phyloP scores from a whole-genome alignment of 2,797 vertebrate genomes.

The Microhierax caerulescens region DNA sequence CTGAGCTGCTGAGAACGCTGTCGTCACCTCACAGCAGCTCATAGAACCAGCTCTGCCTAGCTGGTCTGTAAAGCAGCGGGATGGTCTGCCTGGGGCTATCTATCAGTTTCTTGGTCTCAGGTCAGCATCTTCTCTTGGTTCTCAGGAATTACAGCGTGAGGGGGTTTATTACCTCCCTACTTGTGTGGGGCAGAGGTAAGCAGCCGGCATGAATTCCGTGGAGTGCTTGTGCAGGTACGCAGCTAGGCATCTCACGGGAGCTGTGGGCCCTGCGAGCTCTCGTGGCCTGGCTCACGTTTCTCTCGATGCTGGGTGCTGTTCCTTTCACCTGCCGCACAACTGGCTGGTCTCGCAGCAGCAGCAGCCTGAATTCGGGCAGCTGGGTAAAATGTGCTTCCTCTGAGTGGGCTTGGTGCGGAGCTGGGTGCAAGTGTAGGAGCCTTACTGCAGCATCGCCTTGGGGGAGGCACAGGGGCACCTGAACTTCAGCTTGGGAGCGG shows the following conservation, averaged over 20 bases:
- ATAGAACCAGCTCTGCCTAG: not conserved
- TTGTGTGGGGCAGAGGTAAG: not conserved
- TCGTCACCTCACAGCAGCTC: not conserved
- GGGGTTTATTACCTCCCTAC: not conserved
- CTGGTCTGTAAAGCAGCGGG: not conserved
- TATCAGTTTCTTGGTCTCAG: not conserved
- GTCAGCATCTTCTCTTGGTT: not conserved
- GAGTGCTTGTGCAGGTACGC: not conserved
- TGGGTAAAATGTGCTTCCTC: not conserved
- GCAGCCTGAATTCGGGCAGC: not conserved
- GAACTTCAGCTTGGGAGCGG: not conserved
- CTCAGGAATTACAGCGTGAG: rapidly evolving
- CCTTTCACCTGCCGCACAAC: rapidly evolving
- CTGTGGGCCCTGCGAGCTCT: not conserved
- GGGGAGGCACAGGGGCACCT: too few relatives aligned
- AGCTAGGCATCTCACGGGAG: not conserved
- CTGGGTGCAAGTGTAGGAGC: rapidly evolving
- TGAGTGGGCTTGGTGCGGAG: rapidly evolving
- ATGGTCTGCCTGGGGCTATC: too few relatives aligned
- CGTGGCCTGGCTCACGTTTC: not conserved
- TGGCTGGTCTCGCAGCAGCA: not conserved
- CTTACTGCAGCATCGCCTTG: not conserved
- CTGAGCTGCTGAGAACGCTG: not conserved
- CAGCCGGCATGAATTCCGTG: rapidly evolving
- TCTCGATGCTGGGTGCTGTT: rapidly evolving